Percentiles rank a stretch among this genome's conserved stretches.
These are phyloP conservation scores for Chrysotoxum bicinctum DNA, from an alignment of 2,888 invertebrate genomes.

Conservation along the genomic window DNA sequence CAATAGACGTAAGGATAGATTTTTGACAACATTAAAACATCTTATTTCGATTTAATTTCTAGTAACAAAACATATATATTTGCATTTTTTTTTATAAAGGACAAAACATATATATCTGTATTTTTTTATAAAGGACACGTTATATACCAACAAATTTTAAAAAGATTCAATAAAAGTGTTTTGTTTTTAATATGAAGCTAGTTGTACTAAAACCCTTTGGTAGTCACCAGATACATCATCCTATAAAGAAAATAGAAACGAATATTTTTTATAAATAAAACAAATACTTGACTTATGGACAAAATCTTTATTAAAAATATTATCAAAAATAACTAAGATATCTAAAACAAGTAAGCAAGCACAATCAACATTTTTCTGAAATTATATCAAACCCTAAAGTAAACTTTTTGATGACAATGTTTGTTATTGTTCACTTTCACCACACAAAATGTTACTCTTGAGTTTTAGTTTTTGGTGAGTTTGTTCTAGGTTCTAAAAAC, in stretches of 20 bases:
- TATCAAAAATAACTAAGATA: not conserved
- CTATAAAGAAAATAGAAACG: conserved; percentile 78
- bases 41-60: not conserved
- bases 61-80: conserved; percentile 20
- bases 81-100: not conserved
- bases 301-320: conserved; percentile 17
- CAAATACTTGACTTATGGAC: conserved; percentile 20
- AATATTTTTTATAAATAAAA: conserved; percentile 46
- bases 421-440: not conserved
- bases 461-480: not conserved
- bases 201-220: conserved; percentile 84
- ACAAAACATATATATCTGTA: conserved; percentile 11
- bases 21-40: not conserved
- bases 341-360: conserved; percentile 6
- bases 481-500: not conserved
- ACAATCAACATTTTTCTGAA: conserved; percentile 36
- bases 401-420: no score
- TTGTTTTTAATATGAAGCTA: conserved; percentile 77
- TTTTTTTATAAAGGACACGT: conserved; percentile 13
- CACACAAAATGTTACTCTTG: not conserved
- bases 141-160: not conserved
- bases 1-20: no score
- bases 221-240: conserved; percentile 88
- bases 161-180: not conserved
- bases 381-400: not conserved